Evolutionary conservation across 2,113 vertebrate species (phyloP).

Genomic region (Brachypteracias leptosomus): DNA sequence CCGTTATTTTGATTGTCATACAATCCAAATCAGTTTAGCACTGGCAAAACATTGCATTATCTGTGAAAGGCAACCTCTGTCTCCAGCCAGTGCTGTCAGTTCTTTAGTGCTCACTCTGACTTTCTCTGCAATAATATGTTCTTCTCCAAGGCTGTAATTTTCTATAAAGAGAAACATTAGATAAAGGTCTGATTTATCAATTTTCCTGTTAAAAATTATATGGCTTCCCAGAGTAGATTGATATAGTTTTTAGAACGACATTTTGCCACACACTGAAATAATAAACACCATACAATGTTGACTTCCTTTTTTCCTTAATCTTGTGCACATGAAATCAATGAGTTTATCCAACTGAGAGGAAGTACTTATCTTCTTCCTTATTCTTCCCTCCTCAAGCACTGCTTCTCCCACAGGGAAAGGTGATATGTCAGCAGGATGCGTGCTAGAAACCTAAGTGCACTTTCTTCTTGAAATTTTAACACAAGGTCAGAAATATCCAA

Average conservation of each 20-base stretch:
- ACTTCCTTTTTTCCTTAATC: background rate
- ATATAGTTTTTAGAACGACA: slow-evolving; percentile 50
- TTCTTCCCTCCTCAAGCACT: background rate
- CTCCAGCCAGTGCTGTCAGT: background rate
- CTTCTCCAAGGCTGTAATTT: background rate
- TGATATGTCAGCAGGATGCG: background rate
- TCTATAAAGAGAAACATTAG: background rate
- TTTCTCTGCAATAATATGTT: background rate
- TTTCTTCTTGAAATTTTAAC: slow-evolving; percentile 1
- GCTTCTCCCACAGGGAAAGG: background rate
- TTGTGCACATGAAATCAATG: background rate
- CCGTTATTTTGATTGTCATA: background rate
- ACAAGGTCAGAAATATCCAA: background rate
- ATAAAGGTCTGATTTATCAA: slow-evolving; percentile 26
- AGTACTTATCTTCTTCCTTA: background rate
- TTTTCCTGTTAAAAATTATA: slow-evolving; percentile 47
- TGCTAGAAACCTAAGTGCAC: slow-evolving; percentile 6
- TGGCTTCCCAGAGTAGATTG: background rate
- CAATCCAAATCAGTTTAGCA: background rate
- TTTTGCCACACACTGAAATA: slow-evolving; percentile 39
- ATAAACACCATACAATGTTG: background rate
- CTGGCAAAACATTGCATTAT: background rate
- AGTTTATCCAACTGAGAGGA: background rate
- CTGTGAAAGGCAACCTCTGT: background rate
- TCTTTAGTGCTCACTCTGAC: background rate